A percentile compares a stretch with the other conserved stretches of the same genome.
Conservation (phyloP, 2,888 invertebrate species). For the Eristalis pertinax region DNA sequence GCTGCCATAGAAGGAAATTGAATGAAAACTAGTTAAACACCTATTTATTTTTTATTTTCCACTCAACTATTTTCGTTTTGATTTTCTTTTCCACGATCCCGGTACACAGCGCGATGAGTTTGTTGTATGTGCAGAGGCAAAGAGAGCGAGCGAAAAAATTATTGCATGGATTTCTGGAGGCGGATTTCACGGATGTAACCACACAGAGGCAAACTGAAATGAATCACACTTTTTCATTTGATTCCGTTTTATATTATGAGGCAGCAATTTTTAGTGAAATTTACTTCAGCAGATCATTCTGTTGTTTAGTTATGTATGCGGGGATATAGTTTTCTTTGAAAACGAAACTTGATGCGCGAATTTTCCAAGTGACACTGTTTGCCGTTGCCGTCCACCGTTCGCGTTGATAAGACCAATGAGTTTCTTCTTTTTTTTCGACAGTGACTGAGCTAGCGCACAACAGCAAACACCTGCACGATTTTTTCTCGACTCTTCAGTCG, state of each 20-base stretch:
- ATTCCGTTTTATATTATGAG: constrained; percentile 10
- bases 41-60: constrained; percentile 1
- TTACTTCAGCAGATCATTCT: constrained; percentile 21
- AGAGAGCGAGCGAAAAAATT: constrained; percentile 9
- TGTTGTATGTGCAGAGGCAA: not conserved
- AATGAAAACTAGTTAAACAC: constrained; percentile 31
- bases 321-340: not conserved
- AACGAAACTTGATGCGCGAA: constrained; percentile 8
- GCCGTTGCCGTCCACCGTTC: not conserved
- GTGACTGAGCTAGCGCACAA: constrained; percentile 44
- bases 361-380: constrained; percentile 21
- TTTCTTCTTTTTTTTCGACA: constrained; percentile 3
- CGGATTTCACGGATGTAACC: constrained; percentile 35
- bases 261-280: not conserved
- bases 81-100: constrained; percentile 16
- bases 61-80: constrained; percentile 21
- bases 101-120: not conserved
- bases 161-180: constrained; percentile 52
- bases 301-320: not conserved
- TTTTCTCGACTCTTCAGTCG: constrained; percentile 65
- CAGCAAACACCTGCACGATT: constrained; percentile 68
- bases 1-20: constrained; percentile 61
- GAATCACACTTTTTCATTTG: constrained; percentile 9
- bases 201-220: constrained; percentile 6
- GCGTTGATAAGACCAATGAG: constrained; percentile 39